Evolutionary conservation across 2,888 invertebrate species (phyloP), one percentile per base, ranked within the genome.

Genomic region (Synergus umbraculus): DNA sequence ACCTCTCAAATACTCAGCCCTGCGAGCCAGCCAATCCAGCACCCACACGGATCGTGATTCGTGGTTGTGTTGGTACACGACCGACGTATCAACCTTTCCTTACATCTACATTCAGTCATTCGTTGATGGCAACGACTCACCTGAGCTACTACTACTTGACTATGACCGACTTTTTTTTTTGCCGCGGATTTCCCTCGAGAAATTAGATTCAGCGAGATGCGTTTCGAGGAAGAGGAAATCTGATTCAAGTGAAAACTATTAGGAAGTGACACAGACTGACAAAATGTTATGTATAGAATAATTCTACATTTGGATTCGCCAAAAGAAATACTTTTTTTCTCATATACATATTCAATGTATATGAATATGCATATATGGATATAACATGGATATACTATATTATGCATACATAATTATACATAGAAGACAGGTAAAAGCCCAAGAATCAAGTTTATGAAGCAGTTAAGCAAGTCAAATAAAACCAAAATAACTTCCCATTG

Each of bases 1-100:
- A 90, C 90, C 89, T 90, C 87, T 54, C 60, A 5, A 60, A 73
- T 37, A 73, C 49, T 54, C 49, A 84, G 82, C 76, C 81, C 83
- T 69, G 49, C 37, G 79, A 78, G 84, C 67, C 81, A 83, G 78
- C 82, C 85, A 84, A 84, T 84, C 82, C 78, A 78, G 79, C 85
- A 81, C 66, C 79, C 82, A 83, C 82, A 83, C 49, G 77, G 77
- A 78, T 79, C 76, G 76, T 41, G 78, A 64, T 37, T 60, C 37
- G 58, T 12, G 29, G 15, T 60, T 29, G 67, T 63, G 44, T 85
- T 79, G 76, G 63, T 69, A 73, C 81, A 80, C 81, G 81, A 84
- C 86, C 79, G 83, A 81, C 81, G 80, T 67, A 78, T 54, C 54
- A 49, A 46, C 49, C 63, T 79, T 49, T 64, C 63, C 65, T 41